Evolutionary conservation across 1,140 invertebrate genomes (phyloP).

Genomic region (Lasioglossum baleicum): DNA sequence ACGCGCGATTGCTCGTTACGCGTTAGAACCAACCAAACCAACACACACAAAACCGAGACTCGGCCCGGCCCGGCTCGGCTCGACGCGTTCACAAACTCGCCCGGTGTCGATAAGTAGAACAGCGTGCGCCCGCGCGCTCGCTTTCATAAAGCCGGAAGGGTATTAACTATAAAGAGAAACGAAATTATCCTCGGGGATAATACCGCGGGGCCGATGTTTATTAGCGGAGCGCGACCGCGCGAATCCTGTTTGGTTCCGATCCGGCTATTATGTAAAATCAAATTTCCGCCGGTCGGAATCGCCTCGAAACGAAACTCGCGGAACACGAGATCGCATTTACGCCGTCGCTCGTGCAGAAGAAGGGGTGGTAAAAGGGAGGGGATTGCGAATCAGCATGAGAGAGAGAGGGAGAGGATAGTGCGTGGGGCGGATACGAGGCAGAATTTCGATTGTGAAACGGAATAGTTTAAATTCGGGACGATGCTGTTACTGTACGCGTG

Average conservation of each 20-base stretch:
- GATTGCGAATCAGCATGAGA: neutral
- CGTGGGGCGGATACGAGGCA: neutral
- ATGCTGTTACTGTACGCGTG: conserved; percentile 28
- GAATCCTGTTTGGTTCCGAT: neutral
- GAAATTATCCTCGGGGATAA: neutral
- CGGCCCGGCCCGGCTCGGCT: too few relatives aligned
- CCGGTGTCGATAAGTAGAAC: neutral
- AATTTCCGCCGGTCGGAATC: conserved; percentile 54
- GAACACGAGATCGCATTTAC: conserved; percentile 57
- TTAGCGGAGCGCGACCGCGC: neutral
- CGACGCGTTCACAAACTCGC: too few relatives aligned
- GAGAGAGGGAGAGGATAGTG: neutral
- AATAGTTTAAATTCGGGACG: conserved; percentile 53
- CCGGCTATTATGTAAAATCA: conserved; percentile 46
- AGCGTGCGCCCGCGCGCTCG: too few relatives aligned
- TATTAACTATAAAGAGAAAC: neutral
- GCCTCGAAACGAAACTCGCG: conserved; percentile 41
- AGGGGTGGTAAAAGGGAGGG: neutral
- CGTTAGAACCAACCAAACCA: neutral
- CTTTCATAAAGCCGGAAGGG: neutral
- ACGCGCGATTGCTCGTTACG: neutral
- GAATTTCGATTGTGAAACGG: conserved; percentile 55
- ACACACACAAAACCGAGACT: too few relatives aligned
- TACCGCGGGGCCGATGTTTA: neutral
- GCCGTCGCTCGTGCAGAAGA: neutral